phyloP scores from a whole-genome alignment of 1,140 invertebrate species.

The Myzus persicae region DNA sequence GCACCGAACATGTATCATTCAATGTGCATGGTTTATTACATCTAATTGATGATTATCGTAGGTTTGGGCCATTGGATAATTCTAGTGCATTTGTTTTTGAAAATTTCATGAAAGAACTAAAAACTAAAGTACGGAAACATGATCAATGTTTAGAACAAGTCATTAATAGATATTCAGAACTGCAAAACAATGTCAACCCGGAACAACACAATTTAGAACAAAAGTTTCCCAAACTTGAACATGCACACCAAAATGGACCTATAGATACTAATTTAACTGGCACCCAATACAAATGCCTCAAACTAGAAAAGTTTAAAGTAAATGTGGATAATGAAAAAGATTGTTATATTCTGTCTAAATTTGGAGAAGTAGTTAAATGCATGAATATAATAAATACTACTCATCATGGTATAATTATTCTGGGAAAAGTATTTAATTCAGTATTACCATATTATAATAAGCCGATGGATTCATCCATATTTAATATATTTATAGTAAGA shows the following conservation, averaged over 20 bases:
- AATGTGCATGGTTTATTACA: slow-evolving; percentile 17
- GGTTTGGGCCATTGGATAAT: background rate
- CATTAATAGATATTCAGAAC: slow-evolving; percentile 7
- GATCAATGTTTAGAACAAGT: slow-evolving; percentile 17
- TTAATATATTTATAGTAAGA: slow-evolving; percentile 2
- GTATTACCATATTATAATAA: slow-evolving; percentile 15
- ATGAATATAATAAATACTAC: background rate
- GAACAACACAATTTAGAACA: background rate
- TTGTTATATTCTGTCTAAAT: slow-evolving; percentile 13
- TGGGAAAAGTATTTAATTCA: background rate
- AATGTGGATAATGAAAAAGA: slow-evolving; percentile 4
- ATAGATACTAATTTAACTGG: background rate
- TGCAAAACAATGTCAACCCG: background rate
- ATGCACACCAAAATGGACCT: background rate
- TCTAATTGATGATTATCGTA: background rate
- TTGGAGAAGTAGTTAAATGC: slow-evolving; percentile 8
- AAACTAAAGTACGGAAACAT: background rate
- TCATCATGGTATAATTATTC: background rate
- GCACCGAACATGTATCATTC: slow-evolving; percentile 7
- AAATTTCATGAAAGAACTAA: slow-evolving; percentile 12
- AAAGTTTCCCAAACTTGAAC: slow-evolving; percentile 1
- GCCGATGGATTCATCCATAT: background rate
- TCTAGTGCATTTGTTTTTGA: background rate
- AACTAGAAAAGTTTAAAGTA: slow-evolving; percentile 14
- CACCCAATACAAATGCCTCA: slow-evolving; percentile 13